A percentile compares a stretch with the other conserved stretches of the same genome.
Conservation (phyloP, 2,797 vertebrate genomes). For the Leptodactylus fallax region DNA sequence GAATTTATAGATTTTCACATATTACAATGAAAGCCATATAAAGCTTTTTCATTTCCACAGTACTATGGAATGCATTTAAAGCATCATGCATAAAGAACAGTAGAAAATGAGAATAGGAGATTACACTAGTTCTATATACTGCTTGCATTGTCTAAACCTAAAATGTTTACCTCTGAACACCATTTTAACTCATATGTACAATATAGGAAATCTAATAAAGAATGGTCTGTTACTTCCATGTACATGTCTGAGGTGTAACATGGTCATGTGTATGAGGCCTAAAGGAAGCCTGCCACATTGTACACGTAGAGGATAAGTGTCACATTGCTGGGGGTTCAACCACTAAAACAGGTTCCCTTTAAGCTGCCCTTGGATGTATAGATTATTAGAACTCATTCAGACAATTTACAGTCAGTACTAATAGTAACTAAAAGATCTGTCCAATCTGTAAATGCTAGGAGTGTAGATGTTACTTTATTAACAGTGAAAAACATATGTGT, state of each 20-base stretch:
- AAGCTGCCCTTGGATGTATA: too few species aligned
- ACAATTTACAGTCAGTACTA: not conserved
- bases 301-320: too few species aligned
- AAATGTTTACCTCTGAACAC: not conserved
- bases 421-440: not conserved
- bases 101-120: not conserved
- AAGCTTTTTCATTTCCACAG: not conserved
- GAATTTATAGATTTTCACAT: constrained; percentile 42
- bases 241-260: too few species aligned
- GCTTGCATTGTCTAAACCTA: not conserved
- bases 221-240: too few species aligned
- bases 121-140: not conserved
- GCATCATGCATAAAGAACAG: not conserved
- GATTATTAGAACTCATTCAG: too few species aligned
- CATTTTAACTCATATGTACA: not conserved
- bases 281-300: too few species aligned
- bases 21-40: not conserved
- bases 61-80: not conserved
- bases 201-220: too few species aligned
- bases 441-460: not conserved
- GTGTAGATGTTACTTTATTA: not conserved
- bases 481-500: too few species aligned
- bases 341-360: too few species aligned
- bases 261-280: too few species aligned
- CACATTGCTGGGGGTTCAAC: too few species aligned